phyloP scores from a whole-genome alignment of 2,797 vertebrate genomes.

The Bryconaethiops microstoma region DNA sequence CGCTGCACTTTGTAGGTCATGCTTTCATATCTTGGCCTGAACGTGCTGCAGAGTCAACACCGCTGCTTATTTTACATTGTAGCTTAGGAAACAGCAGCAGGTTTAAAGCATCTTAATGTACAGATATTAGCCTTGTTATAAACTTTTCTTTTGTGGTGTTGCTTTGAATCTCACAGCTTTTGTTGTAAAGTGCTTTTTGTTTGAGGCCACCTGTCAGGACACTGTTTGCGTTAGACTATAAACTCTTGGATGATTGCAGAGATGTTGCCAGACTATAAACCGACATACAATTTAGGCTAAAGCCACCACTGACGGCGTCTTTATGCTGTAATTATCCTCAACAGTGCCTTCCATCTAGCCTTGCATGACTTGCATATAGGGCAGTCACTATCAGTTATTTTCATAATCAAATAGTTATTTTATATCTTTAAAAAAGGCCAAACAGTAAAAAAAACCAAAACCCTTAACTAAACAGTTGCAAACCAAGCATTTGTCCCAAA shows the following conservation, averaged over 20 bases:
- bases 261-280: background rate
- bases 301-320: no score
- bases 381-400: background rate
- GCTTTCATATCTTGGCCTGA: background rate
- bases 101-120: background rate
- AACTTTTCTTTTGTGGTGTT: background rate
- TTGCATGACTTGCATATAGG: background rate
- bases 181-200: background rate
- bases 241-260: background rate
- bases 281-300: background rate
- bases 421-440: no score
- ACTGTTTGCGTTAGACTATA: background rate
- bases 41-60: background rate
- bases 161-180: background rate
- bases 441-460: no score
- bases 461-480: no score
- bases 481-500: no score
- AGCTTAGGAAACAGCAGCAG: background rate
- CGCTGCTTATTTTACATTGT: background rate
- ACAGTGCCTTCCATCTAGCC: background rate
- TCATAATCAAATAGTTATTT: background rate
- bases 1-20: constrained; percentile 9
- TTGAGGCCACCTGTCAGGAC: background rate
- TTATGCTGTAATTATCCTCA: background rate
- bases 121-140: background rate